Percentiles rank a stretch among this genome's conserved stretches.
Conservation (phyloP, 2,113 vertebrate genomes). For the Toxostoma redivivum region DNA sequence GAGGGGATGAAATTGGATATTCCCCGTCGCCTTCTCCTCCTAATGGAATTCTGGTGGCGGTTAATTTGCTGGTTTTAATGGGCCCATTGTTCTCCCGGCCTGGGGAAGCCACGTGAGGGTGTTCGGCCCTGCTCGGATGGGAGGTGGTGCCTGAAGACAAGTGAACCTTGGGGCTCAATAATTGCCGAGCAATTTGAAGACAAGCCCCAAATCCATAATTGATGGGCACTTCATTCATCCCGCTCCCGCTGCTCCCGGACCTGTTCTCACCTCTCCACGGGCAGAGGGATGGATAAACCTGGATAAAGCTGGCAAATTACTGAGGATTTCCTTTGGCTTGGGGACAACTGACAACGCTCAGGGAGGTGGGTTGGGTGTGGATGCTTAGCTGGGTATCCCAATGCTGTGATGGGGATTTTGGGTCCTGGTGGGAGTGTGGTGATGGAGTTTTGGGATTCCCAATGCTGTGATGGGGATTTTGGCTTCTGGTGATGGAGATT, state of each 20-base stretch:
- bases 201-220: slow-evolving; percentile 63
- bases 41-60: slow-evolving; percentile 12
- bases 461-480: background rate
- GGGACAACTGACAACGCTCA: accelerated
- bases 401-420: background rate
- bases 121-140: background rate
- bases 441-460: too few species aligned
- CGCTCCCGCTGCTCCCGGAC: background rate
- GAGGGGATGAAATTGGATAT: slow-evolving; percentile 42
- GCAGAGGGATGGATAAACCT: background rate
- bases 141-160: slow-evolving; percentile 4
- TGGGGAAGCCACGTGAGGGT: background rate
- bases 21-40: background rate
- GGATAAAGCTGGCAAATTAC: background rate
- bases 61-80: slow-evolving; percentile 58
- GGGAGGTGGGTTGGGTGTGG: background rate
- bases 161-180: slow-evolving; percentile 49
- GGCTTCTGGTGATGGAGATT: background rate
- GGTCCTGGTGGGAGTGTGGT: background rate
- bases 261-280: accelerated
- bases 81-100: slow-evolving; percentile 44
- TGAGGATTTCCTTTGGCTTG: background rate
- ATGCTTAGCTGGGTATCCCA: accelerated
- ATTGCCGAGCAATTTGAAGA: slow-evolving; percentile 60
- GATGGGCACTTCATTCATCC: background rate